Evolutionary conservation across 1,140 invertebrate genomes (phyloP).

Genomic region (Leguminivora glycinivorella): DNA sequence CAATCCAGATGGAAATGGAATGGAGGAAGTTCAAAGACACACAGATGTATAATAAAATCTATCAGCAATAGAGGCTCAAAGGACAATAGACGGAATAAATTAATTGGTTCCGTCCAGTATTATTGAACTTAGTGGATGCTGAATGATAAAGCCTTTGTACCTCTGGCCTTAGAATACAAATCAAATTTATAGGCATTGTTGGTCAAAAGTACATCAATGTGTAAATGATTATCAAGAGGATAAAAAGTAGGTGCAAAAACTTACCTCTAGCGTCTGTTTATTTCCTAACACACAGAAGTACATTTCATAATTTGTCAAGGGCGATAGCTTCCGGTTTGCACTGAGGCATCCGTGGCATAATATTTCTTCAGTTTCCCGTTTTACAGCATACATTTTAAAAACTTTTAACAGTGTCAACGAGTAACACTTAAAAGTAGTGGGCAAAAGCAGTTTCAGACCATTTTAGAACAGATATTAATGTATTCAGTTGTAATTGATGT

Average conservation of each 20-base stretch:
- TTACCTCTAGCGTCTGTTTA: not conserved
- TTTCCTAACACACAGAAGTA: slow-evolving; percentile 1
- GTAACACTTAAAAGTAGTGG: not conserved
- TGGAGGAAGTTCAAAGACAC: too few species aligned
- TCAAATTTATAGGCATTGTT: too few species aligned
- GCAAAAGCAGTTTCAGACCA: not conserved
- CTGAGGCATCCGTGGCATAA: slow-evolving; percentile 22
- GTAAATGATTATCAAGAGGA: not conserved
- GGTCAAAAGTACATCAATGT: too few species aligned
- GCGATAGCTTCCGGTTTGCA: slow-evolving; percentile 7
- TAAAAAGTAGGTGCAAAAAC: not conserved
- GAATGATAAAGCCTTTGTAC: too few species aligned
- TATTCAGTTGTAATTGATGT: not conserved
- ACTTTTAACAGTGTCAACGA: not conserved
- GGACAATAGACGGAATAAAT: too few species aligned
- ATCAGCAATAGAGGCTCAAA: too few species aligned
- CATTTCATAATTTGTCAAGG: slow-evolving; percentile 7
- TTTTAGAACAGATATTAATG: not conserved
- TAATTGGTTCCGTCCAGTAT: too few species aligned
- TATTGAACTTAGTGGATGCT: too few species aligned
- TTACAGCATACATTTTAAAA: not conserved
- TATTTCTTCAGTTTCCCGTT: not conserved
- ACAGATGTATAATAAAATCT: too few species aligned
- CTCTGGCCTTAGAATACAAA: too few species aligned
- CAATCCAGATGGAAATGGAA: too few species aligned